Conservation (phyloP, 2,797 vertebrate genomes). For the Serranus cabrilla region DNA sequence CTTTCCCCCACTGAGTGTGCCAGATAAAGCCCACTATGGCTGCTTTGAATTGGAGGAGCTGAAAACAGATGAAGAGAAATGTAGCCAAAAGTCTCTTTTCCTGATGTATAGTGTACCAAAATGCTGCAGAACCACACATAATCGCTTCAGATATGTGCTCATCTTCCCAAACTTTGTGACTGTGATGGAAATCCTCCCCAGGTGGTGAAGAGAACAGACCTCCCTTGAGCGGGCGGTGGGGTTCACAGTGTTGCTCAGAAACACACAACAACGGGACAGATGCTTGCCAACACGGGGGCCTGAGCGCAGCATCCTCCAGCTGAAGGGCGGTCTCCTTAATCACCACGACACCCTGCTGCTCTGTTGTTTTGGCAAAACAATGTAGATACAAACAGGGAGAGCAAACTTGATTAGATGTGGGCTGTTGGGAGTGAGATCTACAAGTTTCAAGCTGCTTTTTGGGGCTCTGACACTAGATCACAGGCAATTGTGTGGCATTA, state of each 20-base stretch:
- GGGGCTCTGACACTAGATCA: conserved; percentile 14
- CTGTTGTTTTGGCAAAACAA: conserved; percentile 63
- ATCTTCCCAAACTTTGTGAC: conserved; percentile 30
- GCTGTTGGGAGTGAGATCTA: conserved; percentile 58
- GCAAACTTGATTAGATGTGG: conserved; percentile 63
- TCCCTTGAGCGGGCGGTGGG: neutral
- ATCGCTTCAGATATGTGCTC: conserved; percentile 20
- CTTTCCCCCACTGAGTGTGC: neutral
- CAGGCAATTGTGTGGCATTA: conserved; percentile 14
- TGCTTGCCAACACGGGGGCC: conserved; percentile 62
- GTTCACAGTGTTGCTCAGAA: conserved; percentile 27
- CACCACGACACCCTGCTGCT: conserved; percentile 68
- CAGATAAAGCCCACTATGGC: neutral
- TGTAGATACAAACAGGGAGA: conserved; percentile 52
- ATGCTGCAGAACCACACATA: neutral
- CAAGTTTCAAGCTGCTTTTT: conserved; percentile 36
- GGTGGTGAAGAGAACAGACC: conserved; percentile 33
- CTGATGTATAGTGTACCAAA: neutral
- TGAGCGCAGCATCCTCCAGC: conserved; percentile 58
- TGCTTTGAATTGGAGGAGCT: neutral
- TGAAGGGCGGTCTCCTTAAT: conserved; percentile 73
- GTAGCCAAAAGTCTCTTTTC: neutral
- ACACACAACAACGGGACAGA: conserved; percentile 51
- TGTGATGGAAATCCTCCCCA: conserved; percentile 45
- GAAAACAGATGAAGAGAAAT: neutral